These are phyloP conservation scores for Microdon myrmicae DNA, from an alignment of 2,888 invertebrate species.

Conservation along the genomic window DNA sequence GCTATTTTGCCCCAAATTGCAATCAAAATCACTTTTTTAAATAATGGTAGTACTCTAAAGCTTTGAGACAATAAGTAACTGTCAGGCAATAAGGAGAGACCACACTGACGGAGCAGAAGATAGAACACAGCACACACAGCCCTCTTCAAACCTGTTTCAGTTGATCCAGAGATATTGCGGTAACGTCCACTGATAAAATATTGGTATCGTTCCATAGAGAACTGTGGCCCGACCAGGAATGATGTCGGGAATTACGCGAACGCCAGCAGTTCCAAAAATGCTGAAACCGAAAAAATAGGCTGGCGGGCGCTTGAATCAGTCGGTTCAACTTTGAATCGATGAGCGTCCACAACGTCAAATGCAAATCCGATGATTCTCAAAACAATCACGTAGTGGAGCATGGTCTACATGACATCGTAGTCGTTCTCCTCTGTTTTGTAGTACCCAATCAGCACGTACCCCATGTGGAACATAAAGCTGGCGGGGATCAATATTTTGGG, in stretches of 20 bases:
- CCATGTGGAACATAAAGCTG: slow-evolving; percentile 86
- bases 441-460: slow-evolving; percentile 82
- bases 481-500: too few relatives aligned
- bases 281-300: slow-evolving; percentile 72
- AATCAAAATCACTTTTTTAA: slow-evolving; percentile 74
- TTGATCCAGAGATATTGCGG: slow-evolving; percentile 65
- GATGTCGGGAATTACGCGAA: slow-evolving; percentile 89
- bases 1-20: slow-evolving; percentile 87
- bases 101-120: slow-evolving; percentile 78
- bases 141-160: slow-evolving; percentile 69
- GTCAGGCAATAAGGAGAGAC: slow-evolving; percentile 77
- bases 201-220: slow-evolving; percentile 82
- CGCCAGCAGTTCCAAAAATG: slow-evolving; percentile 81
- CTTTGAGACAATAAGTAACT: slow-evolving; percentile 76
- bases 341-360: slow-evolving; percentile 84
- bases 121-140: slow-evolving; percentile 78
- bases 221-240: slow-evolving; percentile 94
- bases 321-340: slow-evolving; percentile 71
- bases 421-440: slow-evolving; percentile 81
- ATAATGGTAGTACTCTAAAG: slow-evolving; percentile 69
- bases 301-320: too few relatives aligned
- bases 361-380: slow-evolving; percentile 88
- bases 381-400: slow-evolving; percentile 95
- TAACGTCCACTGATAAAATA: slow-evolving; percentile 80
- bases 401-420: slow-evolving; percentile 97